A percentile compares a stretch with the other conserved stretches of the same genome.
These are phyloP conservation scores for Dipodomys spectabilis DNA, from an alignment of 2,113 vertebrate species.

Conservation along the genomic window DNA sequence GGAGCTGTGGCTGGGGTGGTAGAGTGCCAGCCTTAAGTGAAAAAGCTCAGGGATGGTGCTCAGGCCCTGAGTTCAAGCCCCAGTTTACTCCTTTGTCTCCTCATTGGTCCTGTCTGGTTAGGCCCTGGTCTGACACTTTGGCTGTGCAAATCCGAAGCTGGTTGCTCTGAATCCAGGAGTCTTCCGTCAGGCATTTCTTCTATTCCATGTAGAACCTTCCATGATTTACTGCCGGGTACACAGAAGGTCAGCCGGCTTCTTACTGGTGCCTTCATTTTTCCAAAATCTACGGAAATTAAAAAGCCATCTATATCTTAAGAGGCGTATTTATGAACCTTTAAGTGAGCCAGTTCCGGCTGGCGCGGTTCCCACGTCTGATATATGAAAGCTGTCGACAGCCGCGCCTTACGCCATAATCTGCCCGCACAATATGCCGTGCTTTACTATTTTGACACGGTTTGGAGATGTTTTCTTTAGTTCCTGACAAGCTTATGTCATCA, in stretches of 20 bases:
- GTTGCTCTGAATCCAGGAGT: conserved; percentile 52
- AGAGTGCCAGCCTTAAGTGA: too few species aligned
- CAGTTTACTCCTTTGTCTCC: background rate
- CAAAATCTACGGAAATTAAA: conserved; percentile 88
- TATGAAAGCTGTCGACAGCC: conserved; percentile 87
- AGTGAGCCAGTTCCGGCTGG: conserved; percentile 87
- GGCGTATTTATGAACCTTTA: conserved; percentile 89
- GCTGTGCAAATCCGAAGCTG: conserved; percentile 33
- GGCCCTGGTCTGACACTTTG: conserved; percentile 15
- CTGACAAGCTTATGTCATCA: conserved; percentile 89
- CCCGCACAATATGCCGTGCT: conserved; percentile 88
- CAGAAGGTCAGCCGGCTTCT: conserved; percentile 78
- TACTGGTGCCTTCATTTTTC: conserved; percentile 80
- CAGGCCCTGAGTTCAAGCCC: too few species aligned
- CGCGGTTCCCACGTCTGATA: conserved; percentile 87
- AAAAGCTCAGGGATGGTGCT: too few species aligned
- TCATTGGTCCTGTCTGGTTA: background rate
- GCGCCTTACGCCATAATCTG: conserved; percentile 83
- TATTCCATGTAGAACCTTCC: conserved; percentile 72
- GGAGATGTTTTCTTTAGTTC: conserved; percentile 89
- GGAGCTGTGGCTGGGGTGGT: too few species aligned
- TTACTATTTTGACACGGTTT: conserved; percentile 89
- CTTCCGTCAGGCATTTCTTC: conserved; percentile 74
- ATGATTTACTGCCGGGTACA: conserved; percentile 81
- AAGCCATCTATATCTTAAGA: conserved; percentile 89